phyloP scores from a whole-genome alignment of 2,113 vertebrate species.

The Salvelinus fontinalis region DNA sequence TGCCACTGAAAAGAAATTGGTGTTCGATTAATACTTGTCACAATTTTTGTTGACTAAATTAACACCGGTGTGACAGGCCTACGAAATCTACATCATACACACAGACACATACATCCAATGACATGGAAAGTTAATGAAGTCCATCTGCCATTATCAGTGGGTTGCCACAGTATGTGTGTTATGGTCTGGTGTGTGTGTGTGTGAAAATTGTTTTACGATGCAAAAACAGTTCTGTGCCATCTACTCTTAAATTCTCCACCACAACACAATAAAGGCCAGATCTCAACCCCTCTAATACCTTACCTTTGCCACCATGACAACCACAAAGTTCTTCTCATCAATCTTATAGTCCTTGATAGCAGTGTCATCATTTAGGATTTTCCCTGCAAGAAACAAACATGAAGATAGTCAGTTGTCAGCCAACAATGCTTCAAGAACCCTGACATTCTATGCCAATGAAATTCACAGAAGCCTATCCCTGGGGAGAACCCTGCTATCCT shows the following conservation, averaged over 20 bases:
- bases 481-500: background rate
- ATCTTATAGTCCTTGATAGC: conserved; percentile 96
- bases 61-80: no score
- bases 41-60: no score
- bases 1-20: no score
- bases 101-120: background rate
- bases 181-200: background rate
- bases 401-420: conserved; percentile 14
- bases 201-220: background rate
- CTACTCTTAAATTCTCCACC: no score
- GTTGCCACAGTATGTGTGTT: background rate
- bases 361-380: conserved; percentile 93
- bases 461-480: background rate
- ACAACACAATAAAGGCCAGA: background rate
- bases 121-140: conserved; percentile 16
- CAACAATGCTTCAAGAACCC: background rate
- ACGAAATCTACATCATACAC: background rate
- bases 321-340: conserved; percentile 97
- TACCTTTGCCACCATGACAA: conserved; percentile 98
- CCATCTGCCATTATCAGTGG: conserved; percentile 1
- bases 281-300: conserved; percentile 1
- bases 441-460: background rate
- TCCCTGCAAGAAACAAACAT: conserved; percentile 76
- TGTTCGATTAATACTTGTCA: no score
- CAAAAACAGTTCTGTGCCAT: background rate